These are phyloP conservation scores for Ranitomeya imitator DNA, from an alignment of 2,113 vertebrate species.

Conservation along the genomic window DNA sequence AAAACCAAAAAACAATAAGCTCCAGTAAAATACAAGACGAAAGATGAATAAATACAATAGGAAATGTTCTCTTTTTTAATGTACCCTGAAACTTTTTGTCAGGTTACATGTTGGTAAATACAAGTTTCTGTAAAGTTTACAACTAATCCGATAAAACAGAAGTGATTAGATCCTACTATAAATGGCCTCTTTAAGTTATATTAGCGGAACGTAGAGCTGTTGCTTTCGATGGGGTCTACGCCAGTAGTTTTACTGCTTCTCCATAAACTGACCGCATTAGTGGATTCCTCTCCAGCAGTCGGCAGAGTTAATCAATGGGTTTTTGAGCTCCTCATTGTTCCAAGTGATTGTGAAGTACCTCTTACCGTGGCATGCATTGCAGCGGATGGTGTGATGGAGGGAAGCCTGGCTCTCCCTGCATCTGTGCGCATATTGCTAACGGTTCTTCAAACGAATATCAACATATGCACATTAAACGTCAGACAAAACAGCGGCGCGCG, in stretches of 20 bases:
- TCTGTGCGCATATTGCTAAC: conserved; percentile 67
- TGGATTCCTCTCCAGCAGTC: neutral
- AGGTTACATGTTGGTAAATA: neutral
- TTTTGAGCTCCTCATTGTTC: neutral
- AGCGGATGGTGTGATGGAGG: conserved; percentile 48
- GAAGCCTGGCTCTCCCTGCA: conserved; percentile 60
- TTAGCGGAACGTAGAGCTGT: neutral
- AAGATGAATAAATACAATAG: neutral
- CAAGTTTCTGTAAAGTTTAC: neutral
- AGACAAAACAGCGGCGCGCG: conserved; percentile 58
- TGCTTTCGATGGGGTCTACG: neutral
- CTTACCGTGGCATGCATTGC: neutral
- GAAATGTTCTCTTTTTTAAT: neutral
- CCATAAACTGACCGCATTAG: conserved; percentile 38
- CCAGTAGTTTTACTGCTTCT: conserved; percentile 1
- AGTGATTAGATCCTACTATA: neutral
- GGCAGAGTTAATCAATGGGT: conserved; percentile 7
- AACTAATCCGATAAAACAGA: neutral
- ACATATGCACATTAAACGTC: conserved; percentile 63
- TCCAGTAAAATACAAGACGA: no score
- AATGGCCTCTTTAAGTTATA: neutral
- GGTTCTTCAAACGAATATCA: conserved; percentile 64
- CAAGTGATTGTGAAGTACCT: conserved; percentile 32
- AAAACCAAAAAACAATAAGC: neutral
- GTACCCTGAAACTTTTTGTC: neutral